Evolutionary conservation across 2,797 vertebrate species (phyloP).

Genomic region (Spondyliosoma cantharus): DNA sequence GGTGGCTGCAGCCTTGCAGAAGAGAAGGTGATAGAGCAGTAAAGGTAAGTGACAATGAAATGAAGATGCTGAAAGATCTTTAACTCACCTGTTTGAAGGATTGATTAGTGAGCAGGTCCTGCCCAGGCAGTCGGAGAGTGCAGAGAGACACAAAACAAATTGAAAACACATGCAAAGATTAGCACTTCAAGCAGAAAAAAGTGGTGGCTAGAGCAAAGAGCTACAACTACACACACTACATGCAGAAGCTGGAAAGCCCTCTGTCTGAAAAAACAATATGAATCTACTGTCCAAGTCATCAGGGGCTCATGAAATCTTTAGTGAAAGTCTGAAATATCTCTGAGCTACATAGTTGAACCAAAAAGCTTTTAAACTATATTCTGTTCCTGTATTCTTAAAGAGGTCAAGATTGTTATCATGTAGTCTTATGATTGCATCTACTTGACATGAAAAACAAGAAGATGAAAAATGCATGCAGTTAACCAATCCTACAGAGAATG

Average conservation of each 20-base stretch:
- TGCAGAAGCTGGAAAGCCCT: slow-evolving; percentile 63
- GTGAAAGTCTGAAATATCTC: slow-evolving; percentile 8
- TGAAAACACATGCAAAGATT: slow-evolving; percentile 85
- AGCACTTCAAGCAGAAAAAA: slow-evolving; percentile 77
- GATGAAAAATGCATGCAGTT: slow-evolving; percentile 65
- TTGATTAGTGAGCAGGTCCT: slow-evolving; percentile 98
- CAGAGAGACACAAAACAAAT: slow-evolving; percentile 76
- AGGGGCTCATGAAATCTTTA: slow-evolving; percentile 57
- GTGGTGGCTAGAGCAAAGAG: slow-evolving; percentile 65
- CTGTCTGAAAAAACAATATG: slow-evolving; percentile 32
- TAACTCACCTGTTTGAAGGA: slow-evolving; percentile 94
- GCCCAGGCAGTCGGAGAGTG: slow-evolving; percentile 86
- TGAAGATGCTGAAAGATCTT: slow-evolving; percentile 43
- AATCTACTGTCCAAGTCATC: slow-evolving; percentile 48
- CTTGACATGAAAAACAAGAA: slow-evolving; percentile 61
- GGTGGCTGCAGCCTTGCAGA: slow-evolving; percentile 34
- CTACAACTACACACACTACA: slow-evolving; percentile 63
- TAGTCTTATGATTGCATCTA: slow-evolving; percentile 61
- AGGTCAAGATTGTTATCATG: slow-evolving; percentile 36
- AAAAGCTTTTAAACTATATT: slow-evolving; percentile 23
- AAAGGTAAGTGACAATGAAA: slow-evolving; percentile 34
- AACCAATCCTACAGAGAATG: slow-evolving; percentile 55
- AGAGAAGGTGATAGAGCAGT: slow-evolving; percentile 30
- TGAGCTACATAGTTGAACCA: slow-evolving; percentile 13
- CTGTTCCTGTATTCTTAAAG: slow-evolving; percentile 36